phyloP scores from a whole-genome alignment of 1,140 invertebrate genomes.

The Tetranychus cinnabarinus region DNA sequence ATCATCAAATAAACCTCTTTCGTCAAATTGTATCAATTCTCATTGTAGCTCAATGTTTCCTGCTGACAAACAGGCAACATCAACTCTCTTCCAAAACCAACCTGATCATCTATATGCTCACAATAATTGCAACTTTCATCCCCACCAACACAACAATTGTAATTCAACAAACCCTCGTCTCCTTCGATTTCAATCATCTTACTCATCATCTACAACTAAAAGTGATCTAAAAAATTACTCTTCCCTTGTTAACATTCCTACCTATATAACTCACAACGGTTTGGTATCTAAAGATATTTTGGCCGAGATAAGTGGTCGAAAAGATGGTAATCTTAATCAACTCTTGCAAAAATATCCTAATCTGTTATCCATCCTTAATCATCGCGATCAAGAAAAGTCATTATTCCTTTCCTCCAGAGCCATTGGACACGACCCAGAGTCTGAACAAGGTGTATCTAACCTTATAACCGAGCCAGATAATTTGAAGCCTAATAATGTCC shows the following conservation, averaged over 20 bases:
- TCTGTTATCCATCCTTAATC: background rate
- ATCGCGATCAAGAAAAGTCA: background rate
- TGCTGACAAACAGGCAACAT: background rate
- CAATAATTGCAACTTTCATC: background rate
- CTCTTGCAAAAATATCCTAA: constrained; percentile 13
- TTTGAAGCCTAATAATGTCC: too few species aligned
- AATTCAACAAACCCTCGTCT: background rate
- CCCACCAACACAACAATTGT: background rate
- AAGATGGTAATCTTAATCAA: constrained; percentile 13
- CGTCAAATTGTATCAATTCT: too few species aligned
- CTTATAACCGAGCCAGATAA: too few species aligned
- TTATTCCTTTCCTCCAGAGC: background rate
- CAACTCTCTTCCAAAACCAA: background rate
- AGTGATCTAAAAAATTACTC: constrained; percentile 25
- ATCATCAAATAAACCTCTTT: too few species aligned
- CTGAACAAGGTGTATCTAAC: too few species aligned
- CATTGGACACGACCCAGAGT: background rate
- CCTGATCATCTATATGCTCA: background rate
- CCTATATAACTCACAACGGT: constrained; percentile 30
- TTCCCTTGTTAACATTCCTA: constrained; percentile 53
- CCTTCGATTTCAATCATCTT: too few species aligned
- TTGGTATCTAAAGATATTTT: constrained; percentile 5
- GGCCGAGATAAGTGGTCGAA: constrained; percentile 11
- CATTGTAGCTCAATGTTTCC: too few species aligned
- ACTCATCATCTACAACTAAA: too few species aligned